phyloP scores from a whole-genome alignment of 2,113 vertebrate genomes.

The Sterna hirundo region DNA sequence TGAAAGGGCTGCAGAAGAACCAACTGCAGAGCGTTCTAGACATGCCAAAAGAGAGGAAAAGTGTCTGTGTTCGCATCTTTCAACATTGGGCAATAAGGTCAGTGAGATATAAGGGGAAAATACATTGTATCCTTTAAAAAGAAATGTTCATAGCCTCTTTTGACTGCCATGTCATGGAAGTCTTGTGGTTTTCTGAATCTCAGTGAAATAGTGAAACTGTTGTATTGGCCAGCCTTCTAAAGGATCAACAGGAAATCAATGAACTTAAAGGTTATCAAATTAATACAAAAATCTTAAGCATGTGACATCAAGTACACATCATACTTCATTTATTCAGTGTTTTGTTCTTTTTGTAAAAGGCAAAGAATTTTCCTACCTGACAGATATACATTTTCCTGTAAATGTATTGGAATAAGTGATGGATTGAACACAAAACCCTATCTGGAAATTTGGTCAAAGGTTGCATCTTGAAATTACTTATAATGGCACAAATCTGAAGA shows the following conservation, averaged over 20 bases:
- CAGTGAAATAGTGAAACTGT: background rate
- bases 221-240: background rate
- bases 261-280: background rate
- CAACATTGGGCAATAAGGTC: background rate
- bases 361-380: background rate
- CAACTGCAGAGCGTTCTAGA: background rate
- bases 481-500: background rate
- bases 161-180: background rate
- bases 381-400: background rate
- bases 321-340: background rate
- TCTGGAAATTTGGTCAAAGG: background rate
- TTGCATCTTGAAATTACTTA: conserved; percentile 1
- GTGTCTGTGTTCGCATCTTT: background rate
- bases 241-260: background rate
- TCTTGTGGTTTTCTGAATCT: background rate
- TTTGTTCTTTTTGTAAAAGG: conserved; percentile 21
- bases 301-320: background rate
- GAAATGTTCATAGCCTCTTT: background rate
- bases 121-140: background rate
- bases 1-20: background rate
- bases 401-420: background rate
- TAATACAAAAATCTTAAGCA: background rate
- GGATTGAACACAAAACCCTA: background rate
- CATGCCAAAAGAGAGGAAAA: background rate
- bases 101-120: background rate